These are phyloP conservation scores for Nycticebus coucang DNA, from an alignment of 2,113 vertebrate genomes.

Conservation along the genomic window DNA sequence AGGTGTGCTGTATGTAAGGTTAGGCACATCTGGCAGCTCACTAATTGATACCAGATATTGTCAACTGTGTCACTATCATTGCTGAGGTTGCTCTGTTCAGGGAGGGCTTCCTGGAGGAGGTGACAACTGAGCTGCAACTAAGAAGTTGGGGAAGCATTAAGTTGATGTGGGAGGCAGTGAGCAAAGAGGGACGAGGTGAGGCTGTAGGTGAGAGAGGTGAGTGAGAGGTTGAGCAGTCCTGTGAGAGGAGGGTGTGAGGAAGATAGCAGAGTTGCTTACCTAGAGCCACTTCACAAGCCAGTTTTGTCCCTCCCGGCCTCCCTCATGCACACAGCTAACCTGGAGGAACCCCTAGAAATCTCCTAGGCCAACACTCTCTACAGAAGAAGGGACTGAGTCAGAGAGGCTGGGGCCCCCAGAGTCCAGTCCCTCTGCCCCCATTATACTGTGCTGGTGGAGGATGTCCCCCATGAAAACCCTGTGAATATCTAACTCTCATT, in stretches of 20 bases:
- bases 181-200: too few species aligned
- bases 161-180: neutral
- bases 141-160: neutral
- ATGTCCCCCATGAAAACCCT: too few species aligned
- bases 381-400: neutral
- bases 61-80: neutral
- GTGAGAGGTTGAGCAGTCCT: neutral
- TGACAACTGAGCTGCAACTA: neutral
- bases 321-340: neutral
- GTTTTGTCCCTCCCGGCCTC: neutral
- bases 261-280: fast-evolving
- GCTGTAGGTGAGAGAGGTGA: neutral
- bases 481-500: neutral
- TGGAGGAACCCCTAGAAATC: neutral
- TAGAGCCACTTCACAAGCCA: neutral
- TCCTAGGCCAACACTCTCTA: neutral
- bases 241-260: neutral
- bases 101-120: neutral
- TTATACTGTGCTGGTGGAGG: fast-evolving
- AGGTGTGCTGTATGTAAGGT: neutral
- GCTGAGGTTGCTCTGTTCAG: neutral
- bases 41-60: too few species aligned
- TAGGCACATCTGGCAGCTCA: neutral
- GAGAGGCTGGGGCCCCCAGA: neutral
- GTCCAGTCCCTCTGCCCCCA: neutral